These are phyloP conservation scores for Chauna torquata DNA, from an alignment of 2,113 vertebrate species.

Conservation along the genomic window DNA sequence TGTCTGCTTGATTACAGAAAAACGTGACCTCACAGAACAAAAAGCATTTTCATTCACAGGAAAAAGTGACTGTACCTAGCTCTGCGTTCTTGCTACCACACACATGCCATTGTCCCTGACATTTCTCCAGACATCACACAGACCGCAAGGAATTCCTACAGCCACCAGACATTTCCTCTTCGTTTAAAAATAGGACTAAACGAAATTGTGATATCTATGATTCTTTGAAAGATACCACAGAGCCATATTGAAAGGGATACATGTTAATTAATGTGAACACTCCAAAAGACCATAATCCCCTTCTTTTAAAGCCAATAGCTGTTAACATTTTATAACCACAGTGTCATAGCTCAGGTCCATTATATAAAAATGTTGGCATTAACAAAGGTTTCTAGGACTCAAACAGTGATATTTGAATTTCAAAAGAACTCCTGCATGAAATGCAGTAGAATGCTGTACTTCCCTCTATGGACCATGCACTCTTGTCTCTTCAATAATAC, in stretches of 20 bases:
- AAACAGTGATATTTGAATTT: conserved; percentile 16
- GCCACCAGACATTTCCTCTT: not conserved
- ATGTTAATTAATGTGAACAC: not conserved
- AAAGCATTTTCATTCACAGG: not conserved
- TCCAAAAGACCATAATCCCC: not conserved
- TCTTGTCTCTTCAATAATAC: not conserved
- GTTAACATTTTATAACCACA: not conserved
- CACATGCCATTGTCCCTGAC: not conserved
- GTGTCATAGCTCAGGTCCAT: not conserved
- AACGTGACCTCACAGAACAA: not conserved
- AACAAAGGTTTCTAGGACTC: not conserved
- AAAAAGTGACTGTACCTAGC: not conserved
- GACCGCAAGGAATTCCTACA: not conserved
- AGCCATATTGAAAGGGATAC: not conserved
- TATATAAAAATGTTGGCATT: not conserved
- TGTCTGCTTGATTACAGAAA: not conserved
- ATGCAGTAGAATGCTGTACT: not conserved
- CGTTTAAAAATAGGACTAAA: not conserved
- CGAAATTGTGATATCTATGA: not conserved
- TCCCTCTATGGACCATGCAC: not conserved
- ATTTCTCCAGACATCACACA: not conserved
- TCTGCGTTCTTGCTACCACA: not conserved
- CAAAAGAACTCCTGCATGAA: conserved; percentile 31
- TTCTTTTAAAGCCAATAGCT: not conserved
- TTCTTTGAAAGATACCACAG: not conserved